Evolutionary conservation across 2,113 vertebrate genomes (phyloP), one percentile per base, ranked within the genome.

Genomic region (Daubentonia madagascariensis): DNA sequence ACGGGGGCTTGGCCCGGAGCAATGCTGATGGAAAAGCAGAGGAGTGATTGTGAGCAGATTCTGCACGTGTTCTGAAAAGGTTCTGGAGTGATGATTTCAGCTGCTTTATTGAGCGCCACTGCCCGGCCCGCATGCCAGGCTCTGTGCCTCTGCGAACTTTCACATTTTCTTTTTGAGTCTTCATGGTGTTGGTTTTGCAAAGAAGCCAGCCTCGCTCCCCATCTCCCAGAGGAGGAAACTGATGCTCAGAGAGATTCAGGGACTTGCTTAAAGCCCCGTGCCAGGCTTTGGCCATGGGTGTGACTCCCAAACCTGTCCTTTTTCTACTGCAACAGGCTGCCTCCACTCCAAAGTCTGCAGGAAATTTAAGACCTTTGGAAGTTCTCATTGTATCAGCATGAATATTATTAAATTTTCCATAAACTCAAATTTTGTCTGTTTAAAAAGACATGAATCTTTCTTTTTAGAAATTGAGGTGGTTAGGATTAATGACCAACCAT

Each of bases 391-490:
- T 90, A 57, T 92, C 81, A 87, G 61, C 85, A 95, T 61, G 87
- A 85, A 88, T 88, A 92, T 80, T 87, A 97, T 97, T 97, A 96
- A 95, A 76, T 97, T 97, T 96, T 95, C 75, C 90, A 90, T 97
- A 96, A 95, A 88, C 79, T 97, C 52, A 12, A 81, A 85, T 97
- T 98, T 88, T 90, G 25, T 92, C 97, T 96, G 61, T 85, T 97
- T 96, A 90, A 97, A 94, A 96, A 89, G 97, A 88, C 59, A 88
- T 95, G 90, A 96, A 97, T 97, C 97, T 97, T 97, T 91, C 97
- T 50, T 85, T 92, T 92, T 87, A 75, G 87, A 97, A 95, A 97
- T 97, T 61, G 94, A 98, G 68, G 94, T 96, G 87, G 78, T 97
- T 88, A 95, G 94, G 92, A 98, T 96, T 97, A 94, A 98, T 90